Percentiles rank a stretch among this genome's conserved stretches.
These are phyloP conservation scores for Podilymbus podiceps DNA, from an alignment of 2,113 vertebrate species.

Conservation along the genomic window DNA sequence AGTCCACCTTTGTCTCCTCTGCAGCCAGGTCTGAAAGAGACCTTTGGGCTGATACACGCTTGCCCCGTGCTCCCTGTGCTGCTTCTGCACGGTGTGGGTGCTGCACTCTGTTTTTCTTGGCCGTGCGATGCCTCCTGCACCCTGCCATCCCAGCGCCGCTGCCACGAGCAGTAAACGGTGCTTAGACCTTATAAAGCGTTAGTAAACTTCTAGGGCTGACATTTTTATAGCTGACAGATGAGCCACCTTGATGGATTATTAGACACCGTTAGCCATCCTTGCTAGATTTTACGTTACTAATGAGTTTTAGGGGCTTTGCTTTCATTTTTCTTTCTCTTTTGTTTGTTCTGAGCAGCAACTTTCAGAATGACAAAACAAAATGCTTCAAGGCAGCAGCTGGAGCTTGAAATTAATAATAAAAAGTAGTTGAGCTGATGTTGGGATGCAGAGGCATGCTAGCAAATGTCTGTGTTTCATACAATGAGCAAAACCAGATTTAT, in stretches of 20 bases:
- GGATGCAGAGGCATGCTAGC: background rate
- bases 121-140: background rate
- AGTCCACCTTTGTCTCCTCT: background rate
- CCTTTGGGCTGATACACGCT: background rate
- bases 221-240: slow-evolving; percentile 44
- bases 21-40: no score
- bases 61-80: background rate
- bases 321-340: slow-evolving; percentile 64
- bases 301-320: slow-evolving; percentile 21
- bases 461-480: background rate
- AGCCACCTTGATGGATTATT: slow-evolving; percentile 48
- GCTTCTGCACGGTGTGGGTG: background rate
- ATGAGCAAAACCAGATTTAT: background rate
- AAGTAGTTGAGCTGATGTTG: slow-evolving; percentile 4
- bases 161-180: background rate
- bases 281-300: slow-evolving; percentile 17
- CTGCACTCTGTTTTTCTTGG: background rate
- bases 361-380: slow-evolving; percentile 55
- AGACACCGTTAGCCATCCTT: slow-evolving; percentile 33
- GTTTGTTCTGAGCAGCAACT: slow-evolving; percentile 39
- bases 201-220: slow-evolving; percentile 38
- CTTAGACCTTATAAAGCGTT: background rate
- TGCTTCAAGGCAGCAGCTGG: slow-evolving; percentile 60
- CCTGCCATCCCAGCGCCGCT: background rate
- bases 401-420: slow-evolving; percentile 73